Evolutionary conservation across 2,888 invertebrate genomes (phyloP).

Genomic region (Eugnorisma glareosa): DNA sequence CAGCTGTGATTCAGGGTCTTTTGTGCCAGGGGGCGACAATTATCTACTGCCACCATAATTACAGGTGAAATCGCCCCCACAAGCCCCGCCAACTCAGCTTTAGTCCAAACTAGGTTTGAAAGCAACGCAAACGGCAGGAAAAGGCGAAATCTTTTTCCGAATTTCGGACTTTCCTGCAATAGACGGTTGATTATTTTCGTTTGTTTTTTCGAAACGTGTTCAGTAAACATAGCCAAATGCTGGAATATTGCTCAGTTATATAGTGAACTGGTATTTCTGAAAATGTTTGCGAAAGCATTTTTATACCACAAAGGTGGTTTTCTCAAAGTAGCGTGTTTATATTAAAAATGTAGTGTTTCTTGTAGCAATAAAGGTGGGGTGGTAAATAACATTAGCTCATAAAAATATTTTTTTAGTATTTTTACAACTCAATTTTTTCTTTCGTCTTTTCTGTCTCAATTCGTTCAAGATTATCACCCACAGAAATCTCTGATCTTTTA

Average conservation of each 20-base stretch:
- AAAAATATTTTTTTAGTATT: too few species aligned
- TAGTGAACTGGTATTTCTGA: constrained; percentile 19
- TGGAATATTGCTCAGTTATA: constrained; percentile 29
- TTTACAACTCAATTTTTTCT: too few species aligned
- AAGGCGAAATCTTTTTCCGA: constrained; percentile 45
- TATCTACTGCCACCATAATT: constrained; percentile 69
- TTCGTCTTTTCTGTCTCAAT: too few species aligned
- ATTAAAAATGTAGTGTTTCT: constrained; percentile 32
- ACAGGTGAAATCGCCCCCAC: constrained; percentile 65
- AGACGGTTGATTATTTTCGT: constrained; percentile 47
- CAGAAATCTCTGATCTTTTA: neutral
- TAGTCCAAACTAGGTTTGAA: constrained; percentile 44
- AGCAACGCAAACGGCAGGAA: constrained; percentile 33
- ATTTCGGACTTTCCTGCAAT: constrained; percentile 27
- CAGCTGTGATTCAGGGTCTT: constrained; percentile 65
- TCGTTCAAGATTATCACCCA: neutral
- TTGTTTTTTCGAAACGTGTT: constrained; percentile 44
- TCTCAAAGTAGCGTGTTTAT: constrained; percentile 19
- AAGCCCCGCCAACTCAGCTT: constrained; percentile 62
- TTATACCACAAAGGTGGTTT: constrained; percentile 24
- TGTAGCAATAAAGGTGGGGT: constrained; percentile 4
- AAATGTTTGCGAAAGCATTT: constrained; percentile 30
- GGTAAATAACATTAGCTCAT: neutral
- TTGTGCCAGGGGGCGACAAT: constrained; percentile 66
- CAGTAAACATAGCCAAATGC: constrained; percentile 13